Evolutionary conservation across 2,797 vertebrate species (phyloP), one percentile per base, ranked within the genome.

Genomic region (Myioborus miniatus): DNA sequence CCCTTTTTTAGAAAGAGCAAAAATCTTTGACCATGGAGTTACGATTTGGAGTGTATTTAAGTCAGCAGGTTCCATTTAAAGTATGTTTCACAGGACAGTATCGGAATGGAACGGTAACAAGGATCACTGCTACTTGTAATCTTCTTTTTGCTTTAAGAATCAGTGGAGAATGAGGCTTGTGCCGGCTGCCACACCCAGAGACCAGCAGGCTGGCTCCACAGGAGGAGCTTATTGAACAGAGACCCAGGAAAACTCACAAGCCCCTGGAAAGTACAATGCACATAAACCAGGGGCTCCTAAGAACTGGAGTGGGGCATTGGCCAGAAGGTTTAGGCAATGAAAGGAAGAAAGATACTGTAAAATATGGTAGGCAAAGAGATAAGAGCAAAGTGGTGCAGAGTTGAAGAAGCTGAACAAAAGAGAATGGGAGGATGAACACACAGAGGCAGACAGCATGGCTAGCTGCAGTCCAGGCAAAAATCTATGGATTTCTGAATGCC

Each of bases 271-370:
- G 49, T 4, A 39, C 32, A 63, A 3, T 21, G 47, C 27, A 29
- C 2, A 30, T 10, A 36, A 49, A 87, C 17, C 34, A 76, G 36
- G 24, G 58, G 23, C 12, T 76, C 32, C 17, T 59, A 41, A 32
- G 23, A n/a, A 8, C 0, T 49, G 52, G 9, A 64, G 19, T 22
- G 4, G 2, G 17, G 8, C 6, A 43, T 12, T 41, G 32, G 4
- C 15, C 30, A 60, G 56, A 64, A 76, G 7, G 13, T 43, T 74
- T 70, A 56, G 49, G 15, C 6, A 4, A 36, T 5, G 30, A 68
- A 80, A 59, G 10, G 29, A 23, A 80, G 9, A 67, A 85, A 75
- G 20, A 3, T 50, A 20, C 12, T 0, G 1, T 50, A 86, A 81
- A 70, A 59, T 41, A 27, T 21, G 2, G 9, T 2, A 39, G 41